A percentile compares a stretch with the other conserved stretches of the same genome.
phyloP scores from a whole-genome alignment of 2,113 vertebrate genomes.

The Prinia subflava region DNA sequence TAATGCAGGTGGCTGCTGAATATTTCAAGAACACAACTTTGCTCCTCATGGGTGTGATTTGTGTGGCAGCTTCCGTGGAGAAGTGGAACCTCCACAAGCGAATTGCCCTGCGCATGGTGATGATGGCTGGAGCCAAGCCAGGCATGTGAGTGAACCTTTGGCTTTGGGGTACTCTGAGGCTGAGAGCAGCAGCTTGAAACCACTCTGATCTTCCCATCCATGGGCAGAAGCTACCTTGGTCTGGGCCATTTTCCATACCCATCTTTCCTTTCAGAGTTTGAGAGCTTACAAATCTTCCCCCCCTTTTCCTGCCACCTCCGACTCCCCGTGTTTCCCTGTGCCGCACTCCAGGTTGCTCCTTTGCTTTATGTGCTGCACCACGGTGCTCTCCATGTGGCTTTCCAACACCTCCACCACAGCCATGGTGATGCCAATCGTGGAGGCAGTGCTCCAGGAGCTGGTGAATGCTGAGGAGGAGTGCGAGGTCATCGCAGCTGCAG shows the following conservation, averaged over 20 bases:
- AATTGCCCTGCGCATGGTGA: slow-evolving; percentile 94
- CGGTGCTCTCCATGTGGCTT: slow-evolving; percentile 96
- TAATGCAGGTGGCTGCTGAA: slow-evolving; percentile 87
- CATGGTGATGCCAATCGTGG: slow-evolving; percentile 98
- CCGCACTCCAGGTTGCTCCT: slow-evolving; percentile 84
- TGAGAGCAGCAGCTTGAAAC: background rate
- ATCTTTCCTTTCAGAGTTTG: background rate
- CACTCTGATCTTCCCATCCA: background rate
- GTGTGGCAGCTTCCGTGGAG: slow-evolving; percentile 94
- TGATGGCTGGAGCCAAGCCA: slow-evolving; percentile 95
- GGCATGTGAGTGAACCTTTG: slow-evolving; percentile 86
- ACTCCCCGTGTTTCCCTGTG: background rate
- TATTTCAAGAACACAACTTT: slow-evolving; percentile 98
- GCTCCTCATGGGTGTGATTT: slow-evolving; percentile 95
- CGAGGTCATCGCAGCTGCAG: slow-evolving; percentile 63
- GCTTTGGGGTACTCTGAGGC: background rate
- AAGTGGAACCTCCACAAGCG: slow-evolving; percentile 98
- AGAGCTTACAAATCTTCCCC: background rate
- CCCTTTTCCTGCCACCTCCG: background rate
- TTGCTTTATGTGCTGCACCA: slow-evolving; percentile 97
- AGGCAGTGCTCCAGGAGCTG: slow-evolving; percentile 95
- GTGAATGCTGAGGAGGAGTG: slow-evolving; percentile 82
- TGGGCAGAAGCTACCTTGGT: background rate
- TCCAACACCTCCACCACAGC: slow-evolving; percentile 98
- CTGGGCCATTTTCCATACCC: background rate